Evolutionary conservation across 2,888 invertebrate species (phyloP), one percentile per base, ranked within the genome.

Genomic region (Volucella zonaria): DNA sequence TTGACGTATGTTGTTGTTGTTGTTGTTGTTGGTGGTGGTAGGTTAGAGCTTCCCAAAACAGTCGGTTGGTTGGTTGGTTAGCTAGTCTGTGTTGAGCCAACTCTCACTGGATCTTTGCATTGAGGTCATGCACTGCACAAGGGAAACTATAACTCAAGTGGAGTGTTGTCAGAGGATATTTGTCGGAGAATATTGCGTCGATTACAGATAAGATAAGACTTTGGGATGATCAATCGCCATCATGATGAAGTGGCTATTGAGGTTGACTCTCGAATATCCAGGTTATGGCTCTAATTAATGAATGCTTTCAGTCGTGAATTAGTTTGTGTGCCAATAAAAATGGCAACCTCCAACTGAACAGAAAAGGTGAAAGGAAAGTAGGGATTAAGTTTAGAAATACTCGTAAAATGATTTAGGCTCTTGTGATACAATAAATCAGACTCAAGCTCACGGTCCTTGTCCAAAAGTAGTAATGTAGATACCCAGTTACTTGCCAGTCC

Each of bases 1-100:
- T 83, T 83, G 79, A 59, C 59, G 75, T 71, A 70, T 52, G 64
- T n/a, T 43, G 38, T 40, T 42, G 38, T 61, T 68, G 51, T 45
- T 52, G 67, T 14, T 67, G 18, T 43, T 42, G 31, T 49, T 14
- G 31, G n/a, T 15, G 54, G 49, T 47, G 0, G 31, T 31, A 31
- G 31, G 31, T 31, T 6, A 31, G 31, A 31, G 31, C 31, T 31
- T 47, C 62, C 47, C 38, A 54, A 76, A 66, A 58, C 42, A 59
- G 40, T 31, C 59, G 18, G 73, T 42, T 12, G 18, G 9, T 9
- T 14, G 42, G 43, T 47, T 10, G 14, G 38, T 52, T 68, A 52
- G 14, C 11, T 77, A 18, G 51, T 54, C 47, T 23, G 14, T 62
- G 51, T 8, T 47, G 47, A 58, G 6, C 3, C 31, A 31, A 38